Evolutionary conservation across 2,113 vertebrate genomes (phyloP), one percentile per base, ranked within the genome.

Genomic region (Plectropomus leopardus): DNA sequence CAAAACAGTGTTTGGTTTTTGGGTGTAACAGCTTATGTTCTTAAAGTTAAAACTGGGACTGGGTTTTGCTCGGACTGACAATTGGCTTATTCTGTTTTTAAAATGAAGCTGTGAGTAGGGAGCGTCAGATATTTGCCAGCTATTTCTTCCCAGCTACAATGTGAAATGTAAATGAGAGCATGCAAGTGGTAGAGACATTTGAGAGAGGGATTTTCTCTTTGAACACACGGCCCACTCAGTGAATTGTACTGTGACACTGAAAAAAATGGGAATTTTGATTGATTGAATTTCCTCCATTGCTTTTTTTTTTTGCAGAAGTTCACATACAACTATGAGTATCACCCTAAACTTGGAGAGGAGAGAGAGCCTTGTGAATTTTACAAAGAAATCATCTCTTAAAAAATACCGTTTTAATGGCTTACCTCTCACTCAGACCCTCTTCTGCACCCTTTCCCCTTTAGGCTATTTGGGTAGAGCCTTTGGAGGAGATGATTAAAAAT

Each of bases 401-500:
- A 94, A 88, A 92, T 86, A 89, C 80, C 48, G 89, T 92, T 95
- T 94, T 95, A 94, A 94, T 94, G 92, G 92, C 90, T 92, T 93
- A 92, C 92, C 89, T 94, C 90, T 95, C 87, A 75, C 88, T 91
- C 91, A 91, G 88, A 91, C 88, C 88, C 91, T 73, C 78, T 91
- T 68, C 61, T 55, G 82, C 81, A 88, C 88, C 84, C 78, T 80
- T 87, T 82, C 86, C 84, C 94, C 94, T 94, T 94, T 87, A 94
- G 94, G 95, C 92, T 94, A 93, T 95, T 94, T 94, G 90, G 91
- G 79, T 86, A 82, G 77, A 94, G 92, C 86, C 91, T 94, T 94
- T 93, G 92, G 93, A 94, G 83, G 90, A 93, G 87, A 92, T 92
- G 87, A 95, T 96, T 94, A 95, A 94, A 95, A 93, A 95, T 95